phyloP scores from a whole-genome alignment of 2,888 invertebrate species.

The Ichneumoninae sp. region DNA sequence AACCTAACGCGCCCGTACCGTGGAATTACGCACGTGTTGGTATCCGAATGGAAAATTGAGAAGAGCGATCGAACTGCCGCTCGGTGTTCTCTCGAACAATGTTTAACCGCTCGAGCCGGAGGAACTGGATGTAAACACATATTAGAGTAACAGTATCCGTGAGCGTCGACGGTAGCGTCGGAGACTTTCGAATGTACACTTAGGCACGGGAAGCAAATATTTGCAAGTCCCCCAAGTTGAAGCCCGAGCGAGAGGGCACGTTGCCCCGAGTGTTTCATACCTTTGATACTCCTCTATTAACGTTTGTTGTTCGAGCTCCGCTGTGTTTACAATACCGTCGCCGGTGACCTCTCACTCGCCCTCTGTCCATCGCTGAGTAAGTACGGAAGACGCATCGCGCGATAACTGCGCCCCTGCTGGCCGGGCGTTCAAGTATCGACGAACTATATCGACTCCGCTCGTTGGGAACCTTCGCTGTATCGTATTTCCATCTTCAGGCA shows the following conservation, averaged over 20 bases:
- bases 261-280: constrained; percentile 55
- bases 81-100: constrained; percentile 25
- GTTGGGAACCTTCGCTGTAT: constrained; percentile 43
- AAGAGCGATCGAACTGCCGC: background rate
- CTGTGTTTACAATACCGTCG: constrained; percentile 21
- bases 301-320: constrained; percentile 61
- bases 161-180: constrained; percentile 48
- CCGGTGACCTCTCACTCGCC: background rate
- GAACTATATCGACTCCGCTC: constrained; percentile 22
- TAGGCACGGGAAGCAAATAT: constrained; percentile 66
- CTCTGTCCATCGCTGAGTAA: constrained; percentile 29
- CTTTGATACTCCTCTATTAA: constrained; percentile 63
- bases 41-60: background rate
- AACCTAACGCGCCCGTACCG: background rate
- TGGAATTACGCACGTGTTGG: background rate
- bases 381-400: constrained; percentile 36
- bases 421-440: constrained; percentile 10
- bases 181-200: constrained; percentile 65
- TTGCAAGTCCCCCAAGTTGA: constrained; percentile 52
- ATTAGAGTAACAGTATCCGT: constrained; percentile 56
- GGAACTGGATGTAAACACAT: background rate
- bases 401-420: background rate
- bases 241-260: constrained; percentile 50
- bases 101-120: background rate
- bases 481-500: constrained; percentile 59